Conservation (phyloP, 1,140 invertebrate species). For the Drosophila azteca region DNA sequence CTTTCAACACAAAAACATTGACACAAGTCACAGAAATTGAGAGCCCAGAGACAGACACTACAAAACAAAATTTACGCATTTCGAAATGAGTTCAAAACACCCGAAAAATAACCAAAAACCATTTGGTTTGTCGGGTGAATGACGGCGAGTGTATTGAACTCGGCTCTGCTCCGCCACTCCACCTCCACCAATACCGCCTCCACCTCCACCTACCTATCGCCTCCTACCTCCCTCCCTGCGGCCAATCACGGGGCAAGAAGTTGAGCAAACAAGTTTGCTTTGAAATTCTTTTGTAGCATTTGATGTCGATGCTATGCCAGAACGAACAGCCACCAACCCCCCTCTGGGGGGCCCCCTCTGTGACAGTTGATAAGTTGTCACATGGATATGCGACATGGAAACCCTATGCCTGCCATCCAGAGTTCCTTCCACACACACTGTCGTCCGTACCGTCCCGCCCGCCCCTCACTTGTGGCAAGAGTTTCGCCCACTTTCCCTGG, state of each 20-base stretch:
- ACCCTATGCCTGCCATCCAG: constrained; percentile 40
- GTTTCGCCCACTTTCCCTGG: constrained; percentile 41
- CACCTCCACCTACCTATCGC: constrained; percentile 12
- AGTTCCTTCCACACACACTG: constrained; percentile 7
- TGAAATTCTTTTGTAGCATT: constrained; percentile 70
- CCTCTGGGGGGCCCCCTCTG: not conserved
- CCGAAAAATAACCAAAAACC: constrained; percentile 17
- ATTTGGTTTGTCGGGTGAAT: constrained; percentile 33
- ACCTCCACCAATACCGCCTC: not conserved
- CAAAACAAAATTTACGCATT: constrained; percentile 51
- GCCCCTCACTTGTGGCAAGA: not conserved
- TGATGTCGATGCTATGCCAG: constrained; percentile 48
- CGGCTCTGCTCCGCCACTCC: constrained; percentile 25
- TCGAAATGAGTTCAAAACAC: constrained; percentile 55
- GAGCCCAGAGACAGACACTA: constrained; percentile 19
- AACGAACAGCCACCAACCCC: constrained; percentile 13
- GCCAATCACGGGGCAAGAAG: constrained; percentile 36
- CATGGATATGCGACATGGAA: constrained; percentile 47
- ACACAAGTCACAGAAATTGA: constrained; percentile 22
- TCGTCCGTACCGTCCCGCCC: constrained; percentile 1
- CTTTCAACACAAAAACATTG: constrained; percentile 17
- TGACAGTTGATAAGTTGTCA: constrained; percentile 60
- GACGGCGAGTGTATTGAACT: constrained; percentile 74
- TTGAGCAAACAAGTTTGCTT: constrained; percentile 76
- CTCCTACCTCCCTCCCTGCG: not conserved